phyloP scores from a whole-genome alignment of 2,888 invertebrate species.

The Diploptera punctata region DNA sequence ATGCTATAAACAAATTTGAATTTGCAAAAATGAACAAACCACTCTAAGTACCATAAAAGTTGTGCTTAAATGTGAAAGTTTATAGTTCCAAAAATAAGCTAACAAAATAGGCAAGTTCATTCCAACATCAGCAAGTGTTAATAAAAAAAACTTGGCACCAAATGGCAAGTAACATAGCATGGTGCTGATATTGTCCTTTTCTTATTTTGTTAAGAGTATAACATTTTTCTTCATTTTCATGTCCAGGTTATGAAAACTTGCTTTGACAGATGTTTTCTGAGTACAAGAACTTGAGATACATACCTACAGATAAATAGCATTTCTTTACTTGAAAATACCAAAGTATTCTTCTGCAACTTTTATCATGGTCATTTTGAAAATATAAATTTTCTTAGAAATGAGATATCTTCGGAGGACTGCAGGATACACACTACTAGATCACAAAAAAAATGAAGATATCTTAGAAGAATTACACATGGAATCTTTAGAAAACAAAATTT shows the following conservation, averaged over 20 bases:
- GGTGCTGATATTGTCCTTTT: neutral
- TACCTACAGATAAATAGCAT: neutral
- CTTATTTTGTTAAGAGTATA: neutral
- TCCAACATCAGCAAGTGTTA: neutral
- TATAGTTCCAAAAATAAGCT: neutral
- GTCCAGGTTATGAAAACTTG: neutral
- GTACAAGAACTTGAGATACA: neutral
- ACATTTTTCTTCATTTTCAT: neutral
- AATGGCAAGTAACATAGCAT: slow-evolving; percentile 4
- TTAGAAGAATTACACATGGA: too few species aligned
- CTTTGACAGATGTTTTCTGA: neutral
- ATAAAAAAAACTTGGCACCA: neutral
- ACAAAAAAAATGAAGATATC: too few species aligned
- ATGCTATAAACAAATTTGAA: neutral
- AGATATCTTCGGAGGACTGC: too few species aligned
- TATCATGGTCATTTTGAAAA: neutral
- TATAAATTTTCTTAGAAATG: neutral
- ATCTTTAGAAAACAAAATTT: too few species aligned
- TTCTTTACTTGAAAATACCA: neutral
- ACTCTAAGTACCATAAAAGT: neutral
- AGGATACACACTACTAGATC: too few species aligned
- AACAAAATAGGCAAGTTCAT: neutral
- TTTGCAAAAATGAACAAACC: neutral
- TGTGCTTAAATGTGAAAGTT: neutral
- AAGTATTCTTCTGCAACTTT: neutral